Base-by-base conservation (phyloP, 2,113 vertebrate species). In the Coptodon bakossiorum region DNA sequence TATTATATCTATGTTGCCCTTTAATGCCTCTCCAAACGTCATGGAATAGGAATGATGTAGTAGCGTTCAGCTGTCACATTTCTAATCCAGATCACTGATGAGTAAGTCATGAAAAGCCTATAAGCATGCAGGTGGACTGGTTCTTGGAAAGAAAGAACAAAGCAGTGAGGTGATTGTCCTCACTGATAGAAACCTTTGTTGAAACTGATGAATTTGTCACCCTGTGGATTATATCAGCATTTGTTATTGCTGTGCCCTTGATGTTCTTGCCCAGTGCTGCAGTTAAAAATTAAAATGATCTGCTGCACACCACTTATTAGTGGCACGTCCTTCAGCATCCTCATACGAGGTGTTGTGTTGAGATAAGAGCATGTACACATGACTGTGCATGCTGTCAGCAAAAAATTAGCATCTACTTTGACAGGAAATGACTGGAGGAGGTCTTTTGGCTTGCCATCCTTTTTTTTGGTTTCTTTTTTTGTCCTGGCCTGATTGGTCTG, bases 401-500 rank as follows among this genome's bases (percentile, higher is more conserved):
- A 83, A 80, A 73, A 61, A 68, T 90, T 82, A 61, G 57, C 59
- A 22, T 89, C 87, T 57, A 43, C 36, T 24, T 6, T 73, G 82
- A 80, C 90, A 89, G 90, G 87, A 92, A 92, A 83, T 82, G 52
- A 83, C 83, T 29, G 1, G 45, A 73, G 66, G 86, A 86, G 45
- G 13, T 57, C 83, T 86, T 61, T 48, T 19, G 38, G 52, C 22
- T 81, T 4, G 82, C 43, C 83, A 80, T 90, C 88, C 86, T 78
- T 56, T 34, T n/a, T 90, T 86, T 90, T 87, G 57, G 48, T 86
- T 73, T 63, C 13, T 84, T 91, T 87, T 82, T 61, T 24, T 9
- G 27, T 14, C 22, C 7, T 5, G 40, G 4, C 16, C 68, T 68
- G 88, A 90, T 89, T 92, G 82, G 88, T 88, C 16, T 4, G 79